Conservation (phyloP, 2,113 vertebrate species). For the Trochalopteron elliotii region DNA sequence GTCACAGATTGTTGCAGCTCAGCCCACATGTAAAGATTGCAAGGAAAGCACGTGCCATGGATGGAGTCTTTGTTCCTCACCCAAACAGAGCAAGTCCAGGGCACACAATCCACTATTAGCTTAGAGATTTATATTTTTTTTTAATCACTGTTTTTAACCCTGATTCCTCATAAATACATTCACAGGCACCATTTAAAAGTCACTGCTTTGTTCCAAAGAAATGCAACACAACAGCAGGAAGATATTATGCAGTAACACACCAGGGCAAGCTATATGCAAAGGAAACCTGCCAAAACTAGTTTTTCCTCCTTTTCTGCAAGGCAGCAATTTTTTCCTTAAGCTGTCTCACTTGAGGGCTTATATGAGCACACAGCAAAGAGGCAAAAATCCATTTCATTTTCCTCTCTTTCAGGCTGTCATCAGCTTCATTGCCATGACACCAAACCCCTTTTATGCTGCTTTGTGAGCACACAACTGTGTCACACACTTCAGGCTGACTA, state of each 20-base stretch:
- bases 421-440: background rate
- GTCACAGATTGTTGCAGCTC: background rate
- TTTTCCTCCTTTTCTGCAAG: background rate
- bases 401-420: background rate
- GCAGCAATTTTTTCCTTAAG: background rate
- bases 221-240: background rate
- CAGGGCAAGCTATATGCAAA: background rate
- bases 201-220: background rate
- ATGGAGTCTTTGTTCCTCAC: background rate
- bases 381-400: background rate
- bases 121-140: background rate
- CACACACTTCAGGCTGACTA: background rate
- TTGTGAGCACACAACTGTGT: background rate
- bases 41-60: background rate
- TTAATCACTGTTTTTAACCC: background rate
- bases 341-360: background rate
- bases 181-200: background rate
- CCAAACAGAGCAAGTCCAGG: background rate
- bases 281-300: background rate
- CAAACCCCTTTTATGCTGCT: background rate
- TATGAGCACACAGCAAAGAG: background rate
- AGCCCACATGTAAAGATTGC: rapidly evolving
- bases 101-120: background rate
- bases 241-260: background rate
- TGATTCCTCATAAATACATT: background rate